A percentile compares a stretch with the other conserved stretches of the same genome.
Evolutionary conservation across 2,113 vertebrate species (phyloP).

Genomic region (Nothoprocta perdicaria): DNA sequence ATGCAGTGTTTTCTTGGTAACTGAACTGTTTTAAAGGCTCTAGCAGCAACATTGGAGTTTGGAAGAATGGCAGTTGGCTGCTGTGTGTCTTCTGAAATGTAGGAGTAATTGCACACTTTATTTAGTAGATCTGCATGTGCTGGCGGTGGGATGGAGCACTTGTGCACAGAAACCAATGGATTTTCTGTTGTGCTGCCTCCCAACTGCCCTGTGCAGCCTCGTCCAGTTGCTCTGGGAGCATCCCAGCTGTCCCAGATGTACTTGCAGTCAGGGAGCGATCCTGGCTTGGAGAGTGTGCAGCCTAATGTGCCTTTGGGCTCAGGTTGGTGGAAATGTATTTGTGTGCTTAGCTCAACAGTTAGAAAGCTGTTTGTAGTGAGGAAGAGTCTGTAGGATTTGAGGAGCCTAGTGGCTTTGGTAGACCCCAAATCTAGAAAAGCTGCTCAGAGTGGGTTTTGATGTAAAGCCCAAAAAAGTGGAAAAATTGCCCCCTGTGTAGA

Average conservation of each 20-base stretch:
- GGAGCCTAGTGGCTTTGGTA: background rate
- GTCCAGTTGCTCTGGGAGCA: background rate
- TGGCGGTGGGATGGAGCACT: background rate
- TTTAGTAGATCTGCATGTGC: background rate
- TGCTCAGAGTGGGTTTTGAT: background rate
- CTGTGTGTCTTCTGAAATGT: background rate
- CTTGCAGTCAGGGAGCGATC: background rate
- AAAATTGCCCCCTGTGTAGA: background rate
- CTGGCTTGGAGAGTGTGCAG: background rate
- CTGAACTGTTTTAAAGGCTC: constrained; percentile 1
- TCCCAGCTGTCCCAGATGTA: background rate
- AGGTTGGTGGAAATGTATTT: background rate
- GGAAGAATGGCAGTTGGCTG: background rate
- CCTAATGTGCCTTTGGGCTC: background rate
- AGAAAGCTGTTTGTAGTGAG: background rate
- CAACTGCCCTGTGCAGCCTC: background rate
- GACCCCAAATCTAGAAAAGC: background rate
- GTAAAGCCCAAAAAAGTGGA: background rate
- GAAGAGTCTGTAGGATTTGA: background rate
- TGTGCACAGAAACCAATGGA: background rate
- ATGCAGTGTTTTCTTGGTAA: background rate
- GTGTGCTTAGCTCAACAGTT: background rate
- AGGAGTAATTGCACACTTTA: background rate
- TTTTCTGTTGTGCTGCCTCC: background rate
- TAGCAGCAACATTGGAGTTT: background rate